Evolutionary conservation across 2,797 vertebrate species (phyloP).

Genomic region (Rhynchotus rufescens): DNA sequence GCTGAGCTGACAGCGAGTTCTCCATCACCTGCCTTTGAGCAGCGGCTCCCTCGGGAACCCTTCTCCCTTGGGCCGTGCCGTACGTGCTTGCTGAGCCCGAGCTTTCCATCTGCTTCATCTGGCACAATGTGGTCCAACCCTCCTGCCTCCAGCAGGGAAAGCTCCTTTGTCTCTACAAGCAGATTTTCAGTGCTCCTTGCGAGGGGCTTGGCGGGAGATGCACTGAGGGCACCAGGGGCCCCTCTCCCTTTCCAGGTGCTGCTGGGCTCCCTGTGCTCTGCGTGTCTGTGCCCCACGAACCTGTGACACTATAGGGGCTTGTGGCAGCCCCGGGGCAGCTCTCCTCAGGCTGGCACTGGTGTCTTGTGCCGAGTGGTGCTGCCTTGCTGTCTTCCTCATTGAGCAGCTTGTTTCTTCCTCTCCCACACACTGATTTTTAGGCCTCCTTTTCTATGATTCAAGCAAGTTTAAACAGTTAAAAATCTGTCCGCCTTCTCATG

Average conservation of each 20-base stretch:
- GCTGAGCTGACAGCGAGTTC: background rate
- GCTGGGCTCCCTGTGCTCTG: background rate
- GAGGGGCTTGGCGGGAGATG: background rate
- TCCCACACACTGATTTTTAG: background rate
- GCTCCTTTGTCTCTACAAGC: background rate
- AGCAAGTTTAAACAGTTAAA: rapidly evolving
- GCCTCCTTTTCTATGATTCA: background rate
- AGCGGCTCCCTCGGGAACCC: background rate
- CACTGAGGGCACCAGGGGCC: background rate
- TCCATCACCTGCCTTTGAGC: background rate
- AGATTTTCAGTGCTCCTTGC: background rate
- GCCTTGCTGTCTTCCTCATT: background rate
- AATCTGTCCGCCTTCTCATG: background rate
- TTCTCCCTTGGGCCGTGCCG: background rate
- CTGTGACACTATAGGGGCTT: background rate
- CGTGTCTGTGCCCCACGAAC: background rate
- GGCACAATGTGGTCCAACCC: no score
- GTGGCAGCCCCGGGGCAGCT: background rate
- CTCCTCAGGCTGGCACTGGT: background rate
- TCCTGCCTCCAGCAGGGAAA: background rate
- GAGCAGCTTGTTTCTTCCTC: background rate
- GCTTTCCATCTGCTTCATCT: background rate
- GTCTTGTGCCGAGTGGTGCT: background rate
- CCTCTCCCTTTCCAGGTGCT: background rate
- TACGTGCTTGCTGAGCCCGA: background rate